Base-by-base conservation (phyloP, 2,797 vertebrate species). In the Delichon dasypus region DNA sequence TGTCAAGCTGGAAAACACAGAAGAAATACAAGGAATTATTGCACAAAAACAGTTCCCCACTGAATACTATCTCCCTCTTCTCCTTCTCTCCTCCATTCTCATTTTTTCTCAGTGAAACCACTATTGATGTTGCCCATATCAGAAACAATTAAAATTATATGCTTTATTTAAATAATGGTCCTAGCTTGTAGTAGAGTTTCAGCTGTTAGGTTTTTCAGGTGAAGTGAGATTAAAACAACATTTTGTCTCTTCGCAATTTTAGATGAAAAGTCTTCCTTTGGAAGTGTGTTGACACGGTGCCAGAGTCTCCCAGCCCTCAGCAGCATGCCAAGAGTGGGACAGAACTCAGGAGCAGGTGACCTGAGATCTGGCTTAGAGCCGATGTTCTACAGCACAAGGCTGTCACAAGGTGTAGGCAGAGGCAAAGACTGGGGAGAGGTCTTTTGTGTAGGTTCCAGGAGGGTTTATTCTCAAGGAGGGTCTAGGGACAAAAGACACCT, bases 201-300 rank as follows among this genome's bases (percentile, higher is more conserved):
- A 94, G 44, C 80, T 90, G 17, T 75, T 88, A 65, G 45, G 16
- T 83, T 92, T 92, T 78, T 70, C 87, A 88, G 45, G 47, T 58
- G 65, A 92, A 50, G 30, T 60, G 48, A 27, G 8, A 95, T 87
- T 90, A 92, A 96, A 93, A 27, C 6, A 80, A 77, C 61, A 38
- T 64, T 96, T 93, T 38, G 16, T 87, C 45, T 94, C 73, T 67
- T 89, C 93, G 72, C 7, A 97, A 66, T 55, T 77, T 55, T 77
- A 78, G 77, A 94, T 82, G 53, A 67, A 89, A 93, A 92, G 36
- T 71, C 58, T 91, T 87, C 53, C 83, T 61, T 93, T 88, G 82
- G 53, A 40, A 88, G 38, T 38, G 38, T 38, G 38, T 38, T 38
- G 38, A 38, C 12, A 11, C 11, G 38, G 38, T 38, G 38, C 38